Conservation (phyloP, 2,113 vertebrate genomes). For the Tachycineta bicolor region DNA sequence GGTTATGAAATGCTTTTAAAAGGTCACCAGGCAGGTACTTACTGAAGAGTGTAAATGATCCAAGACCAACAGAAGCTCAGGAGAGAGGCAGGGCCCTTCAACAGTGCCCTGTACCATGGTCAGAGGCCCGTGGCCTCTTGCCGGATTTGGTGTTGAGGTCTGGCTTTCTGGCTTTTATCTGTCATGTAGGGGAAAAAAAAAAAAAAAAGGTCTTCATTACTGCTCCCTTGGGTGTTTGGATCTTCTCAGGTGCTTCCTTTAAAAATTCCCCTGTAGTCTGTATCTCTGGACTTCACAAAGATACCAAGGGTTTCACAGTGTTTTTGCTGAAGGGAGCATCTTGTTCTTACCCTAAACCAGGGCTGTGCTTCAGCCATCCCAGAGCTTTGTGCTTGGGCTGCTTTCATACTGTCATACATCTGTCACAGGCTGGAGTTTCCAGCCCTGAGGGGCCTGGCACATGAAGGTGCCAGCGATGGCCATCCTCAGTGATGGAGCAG, state of each 20-base stretch:
- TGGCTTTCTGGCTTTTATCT: neutral
- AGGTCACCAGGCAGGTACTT: neutral
- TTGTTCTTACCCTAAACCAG: rapidly evolving
- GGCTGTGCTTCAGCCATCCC: neutral
- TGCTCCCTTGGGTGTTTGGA: neutral
- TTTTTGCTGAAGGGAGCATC: neutral
- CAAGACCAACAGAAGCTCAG: neutral
- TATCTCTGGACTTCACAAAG: neutral
- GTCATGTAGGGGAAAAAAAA: rapidly evolving
- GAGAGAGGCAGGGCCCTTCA: neutral
- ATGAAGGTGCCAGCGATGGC: neutral
- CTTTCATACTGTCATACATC: neutral
- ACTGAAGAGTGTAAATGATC: neutral
- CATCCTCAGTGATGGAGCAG: neutral
- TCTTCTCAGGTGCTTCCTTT: neutral
- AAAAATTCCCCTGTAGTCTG: neutral
- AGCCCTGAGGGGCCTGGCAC: rapidly evolving
- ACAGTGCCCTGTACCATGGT: neutral
- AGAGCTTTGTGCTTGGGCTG: neutral
- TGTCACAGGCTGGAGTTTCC: neutral
- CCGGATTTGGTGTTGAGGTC: neutral
- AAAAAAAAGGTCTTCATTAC: neutral
- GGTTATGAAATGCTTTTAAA: neutral
- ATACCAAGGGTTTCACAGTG: neutral
- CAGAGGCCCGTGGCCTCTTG: neutral